Conservation (phyloP, 1,140 invertebrate genomes). For the Coelopa frigida region DNA sequence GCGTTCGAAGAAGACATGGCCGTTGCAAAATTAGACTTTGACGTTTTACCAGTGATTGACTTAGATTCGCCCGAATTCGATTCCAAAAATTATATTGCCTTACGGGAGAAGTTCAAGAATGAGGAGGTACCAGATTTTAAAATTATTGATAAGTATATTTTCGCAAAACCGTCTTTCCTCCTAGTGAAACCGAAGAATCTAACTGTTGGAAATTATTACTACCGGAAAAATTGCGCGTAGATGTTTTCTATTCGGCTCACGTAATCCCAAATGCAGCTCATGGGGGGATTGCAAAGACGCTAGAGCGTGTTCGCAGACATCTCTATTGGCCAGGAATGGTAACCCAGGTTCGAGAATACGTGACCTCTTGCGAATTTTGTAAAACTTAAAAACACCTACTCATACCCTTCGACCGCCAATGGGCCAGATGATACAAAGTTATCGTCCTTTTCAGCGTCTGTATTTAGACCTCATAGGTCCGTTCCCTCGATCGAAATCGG, state of each 20-base stretch:
- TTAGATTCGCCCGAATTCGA: slow-evolving; percentile 1
- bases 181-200: background rate
- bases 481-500: background rate
- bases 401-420: background rate
- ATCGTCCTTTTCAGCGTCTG: background rate
- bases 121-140: slow-evolving; percentile 2
- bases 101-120: background rate
- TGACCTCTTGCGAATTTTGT: slow-evolving; percentile 1
- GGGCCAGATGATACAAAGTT: background rate
- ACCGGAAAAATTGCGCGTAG: background rate
- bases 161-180: background rate
- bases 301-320: background rate
- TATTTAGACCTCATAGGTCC: slow-evolving; percentile 1
- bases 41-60: background rate
- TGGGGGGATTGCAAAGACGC: slow-evolving; percentile 1
- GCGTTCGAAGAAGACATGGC: background rate
- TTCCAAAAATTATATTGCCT: background rate
- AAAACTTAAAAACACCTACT: background rate
- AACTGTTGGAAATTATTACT: background rate
- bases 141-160: slow-evolving; percentile 2
- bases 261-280: background rate
- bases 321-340: background rate
- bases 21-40: background rate
- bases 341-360: background rate
- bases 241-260: background rate